Percentiles rank a stretch among this genome's conserved stretches.
phyloP scores from a whole-genome alignment of 2,888 invertebrate genomes.

The Caenorhabditis imperialis region DNA sequence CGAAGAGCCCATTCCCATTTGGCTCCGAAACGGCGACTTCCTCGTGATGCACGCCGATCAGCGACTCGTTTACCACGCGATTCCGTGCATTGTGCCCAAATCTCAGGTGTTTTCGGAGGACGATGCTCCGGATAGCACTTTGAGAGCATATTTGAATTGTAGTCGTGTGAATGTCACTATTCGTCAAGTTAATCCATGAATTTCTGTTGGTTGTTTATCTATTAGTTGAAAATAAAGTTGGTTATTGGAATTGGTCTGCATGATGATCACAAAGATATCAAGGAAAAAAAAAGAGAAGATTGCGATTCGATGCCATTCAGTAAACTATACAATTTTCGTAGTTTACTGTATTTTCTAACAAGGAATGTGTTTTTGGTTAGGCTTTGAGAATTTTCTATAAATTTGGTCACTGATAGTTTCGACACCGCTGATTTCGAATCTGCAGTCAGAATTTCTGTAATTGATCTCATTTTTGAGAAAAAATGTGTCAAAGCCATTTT shows the following conservation, averaged over 20 bases:
- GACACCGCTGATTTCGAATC: too few relatives aligned
- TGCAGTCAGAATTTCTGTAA: too few relatives aligned
- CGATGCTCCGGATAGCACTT: constrained; percentile 44
- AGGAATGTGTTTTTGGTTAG: too few relatives aligned
- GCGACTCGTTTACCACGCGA: constrained; percentile 91
- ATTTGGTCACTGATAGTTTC: too few relatives aligned
- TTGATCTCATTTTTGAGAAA: too few relatives aligned
- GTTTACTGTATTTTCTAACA: too few relatives aligned
- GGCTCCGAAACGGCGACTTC: constrained; percentile 90
- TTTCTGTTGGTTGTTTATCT: constrained; percentile 4
- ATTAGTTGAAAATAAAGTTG: background rate
- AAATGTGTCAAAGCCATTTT: too few relatives aligned
- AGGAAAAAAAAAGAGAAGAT: too few relatives aligned
- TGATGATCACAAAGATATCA: background rate
- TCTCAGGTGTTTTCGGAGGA: constrained; percentile 76
- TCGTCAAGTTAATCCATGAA: constrained; percentile 87
- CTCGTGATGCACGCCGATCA: constrained; percentile 90
- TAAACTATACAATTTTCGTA: too few relatives aligned
- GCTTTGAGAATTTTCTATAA: too few relatives aligned
- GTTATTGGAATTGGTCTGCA: background rate
- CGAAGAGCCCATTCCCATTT: constrained; percentile 81
- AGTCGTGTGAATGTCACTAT: constrained; percentile 94
- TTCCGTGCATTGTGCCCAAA: constrained; percentile 85
- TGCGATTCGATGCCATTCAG: too few relatives aligned
- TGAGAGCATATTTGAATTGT: constrained; percentile 82